Conservation (phyloP, 2,113 vertebrate genomes). For the Proteles cristata region DNA sequence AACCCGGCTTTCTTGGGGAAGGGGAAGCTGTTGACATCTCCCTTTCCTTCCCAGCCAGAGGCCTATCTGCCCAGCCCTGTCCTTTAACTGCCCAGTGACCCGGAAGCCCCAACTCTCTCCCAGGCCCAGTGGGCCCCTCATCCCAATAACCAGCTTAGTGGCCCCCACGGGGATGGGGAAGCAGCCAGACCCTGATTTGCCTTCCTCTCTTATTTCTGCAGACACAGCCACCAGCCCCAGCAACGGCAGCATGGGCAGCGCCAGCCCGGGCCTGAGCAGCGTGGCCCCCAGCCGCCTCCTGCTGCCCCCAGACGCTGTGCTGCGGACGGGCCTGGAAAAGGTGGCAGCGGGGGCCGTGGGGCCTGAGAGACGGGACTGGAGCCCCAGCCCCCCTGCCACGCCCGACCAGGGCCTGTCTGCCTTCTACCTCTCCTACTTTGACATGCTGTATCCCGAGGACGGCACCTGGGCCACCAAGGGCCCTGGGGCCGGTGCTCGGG, state of each 20-base stretch:
- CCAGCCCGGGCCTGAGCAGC: conserved; percentile 85
- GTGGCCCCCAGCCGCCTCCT: conserved; percentile 76
- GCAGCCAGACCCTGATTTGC: conserved; percentile 55
- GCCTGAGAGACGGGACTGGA: conserved; percentile 83
- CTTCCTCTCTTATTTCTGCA: conserved; percentile 50
- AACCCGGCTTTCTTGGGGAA: neutral
- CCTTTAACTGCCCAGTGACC: conserved; percentile 85
- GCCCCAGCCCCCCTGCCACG: conserved; percentile 80
- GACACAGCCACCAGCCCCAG: conserved; percentile 69
- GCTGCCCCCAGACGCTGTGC: conserved; percentile 84
- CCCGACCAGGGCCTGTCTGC: conserved; percentile 87
- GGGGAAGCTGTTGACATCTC: neutral
- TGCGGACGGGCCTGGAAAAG: conserved; percentile 85
- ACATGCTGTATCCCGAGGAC: conserved; percentile 92
- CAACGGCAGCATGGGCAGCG: conserved; percentile 88
- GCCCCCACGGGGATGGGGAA: conserved; percentile 69
- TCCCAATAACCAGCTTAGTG: conserved; percentile 84
- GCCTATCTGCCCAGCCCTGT: neutral
- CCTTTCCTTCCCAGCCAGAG: neutral
- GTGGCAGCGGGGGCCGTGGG: neutral
- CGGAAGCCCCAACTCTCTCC: conserved; percentile 63
- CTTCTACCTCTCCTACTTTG: conserved; percentile 94
- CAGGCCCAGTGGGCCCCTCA: conserved; percentile 47
- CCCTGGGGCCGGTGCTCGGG: conserved; percentile 20
- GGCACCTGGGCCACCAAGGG: conserved; percentile 88